Conservation (phyloP, 1,140 invertebrate genomes). For the Aphaenogaster rudis region DNA sequence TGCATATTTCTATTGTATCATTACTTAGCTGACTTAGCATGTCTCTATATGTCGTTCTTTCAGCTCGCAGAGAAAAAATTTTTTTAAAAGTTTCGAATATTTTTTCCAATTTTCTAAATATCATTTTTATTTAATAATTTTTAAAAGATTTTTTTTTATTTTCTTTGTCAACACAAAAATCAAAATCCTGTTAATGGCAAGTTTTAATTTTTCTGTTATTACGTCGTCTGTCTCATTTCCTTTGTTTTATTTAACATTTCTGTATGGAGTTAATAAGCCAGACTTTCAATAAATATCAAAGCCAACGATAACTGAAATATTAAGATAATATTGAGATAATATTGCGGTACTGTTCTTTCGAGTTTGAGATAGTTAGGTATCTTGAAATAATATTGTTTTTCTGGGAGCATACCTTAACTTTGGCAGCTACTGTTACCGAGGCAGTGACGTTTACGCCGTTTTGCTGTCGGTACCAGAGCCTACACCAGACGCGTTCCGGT, state of each 20-base stretch:
- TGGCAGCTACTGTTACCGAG: conserved; percentile 91
- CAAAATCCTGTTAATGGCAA: neutral
- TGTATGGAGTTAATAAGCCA: neutral
- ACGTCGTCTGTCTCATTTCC: neutral
- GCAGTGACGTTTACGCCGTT: conserved; percentile 79
- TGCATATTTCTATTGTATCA: neutral
- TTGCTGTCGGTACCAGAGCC: conserved; percentile 91
- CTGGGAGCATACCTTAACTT: conserved; percentile 90
- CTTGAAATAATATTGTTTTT: neutral
- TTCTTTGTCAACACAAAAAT: neutral
- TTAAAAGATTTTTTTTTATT: neutral
- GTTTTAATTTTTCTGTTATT: neutral
- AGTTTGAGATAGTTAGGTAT: neutral
- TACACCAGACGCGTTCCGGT: conserved; percentile 94
- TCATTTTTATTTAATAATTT: neutral
- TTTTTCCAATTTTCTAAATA: neutral
- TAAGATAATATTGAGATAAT: neutral
- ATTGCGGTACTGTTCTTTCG: neutral
- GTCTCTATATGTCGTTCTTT: neutral
- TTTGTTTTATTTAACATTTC: neutral
- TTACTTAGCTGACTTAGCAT: neutral
- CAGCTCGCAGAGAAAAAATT: neutral
- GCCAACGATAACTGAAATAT: neutral
- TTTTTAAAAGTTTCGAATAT: neutral
- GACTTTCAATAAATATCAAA: neutral